Evolutionary conservation across 2,888 invertebrate genomes (phyloP).

Genomic region (Thysanoteuthis rhombus): DNA sequence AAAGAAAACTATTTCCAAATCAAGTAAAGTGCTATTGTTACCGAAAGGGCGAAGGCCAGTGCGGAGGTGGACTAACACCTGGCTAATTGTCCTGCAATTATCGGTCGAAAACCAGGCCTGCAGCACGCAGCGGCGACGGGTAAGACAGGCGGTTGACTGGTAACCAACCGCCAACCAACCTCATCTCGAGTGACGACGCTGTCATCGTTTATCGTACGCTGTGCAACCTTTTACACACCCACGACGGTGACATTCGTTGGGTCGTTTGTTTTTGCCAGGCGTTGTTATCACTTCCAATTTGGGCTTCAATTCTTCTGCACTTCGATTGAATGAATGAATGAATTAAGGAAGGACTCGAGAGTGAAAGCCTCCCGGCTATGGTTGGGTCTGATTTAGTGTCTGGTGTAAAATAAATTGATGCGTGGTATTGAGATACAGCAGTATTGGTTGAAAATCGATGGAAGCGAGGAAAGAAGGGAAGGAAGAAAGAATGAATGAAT

Average conservation of each 20-base stretch:
- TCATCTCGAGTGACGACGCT: not conserved
- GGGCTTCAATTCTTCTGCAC: not conserved
- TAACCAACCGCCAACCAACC: not conserved
- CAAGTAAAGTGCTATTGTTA: not conserved
- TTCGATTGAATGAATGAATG: not conserved
- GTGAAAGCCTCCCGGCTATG: too few species aligned
- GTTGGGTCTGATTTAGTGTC: too few species aligned
- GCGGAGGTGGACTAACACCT: not conserved
- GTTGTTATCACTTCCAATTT: not conserved
- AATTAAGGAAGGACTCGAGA: not conserved
- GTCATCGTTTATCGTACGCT: not conserved
- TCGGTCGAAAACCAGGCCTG: slow-evolving; percentile 12
- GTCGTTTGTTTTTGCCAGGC: not conserved
- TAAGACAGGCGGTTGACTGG: not conserved
- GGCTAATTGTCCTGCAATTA: not conserved
- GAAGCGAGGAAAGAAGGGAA: not conserved
- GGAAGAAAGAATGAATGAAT: not conserved
- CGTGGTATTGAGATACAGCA: not conserved
- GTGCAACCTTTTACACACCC: not conserved
- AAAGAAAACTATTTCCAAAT: not conserved
- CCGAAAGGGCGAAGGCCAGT: not conserved
- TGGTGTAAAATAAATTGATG: not conserved
- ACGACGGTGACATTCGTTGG: not conserved
- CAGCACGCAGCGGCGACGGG: slow-evolving; percentile 12
- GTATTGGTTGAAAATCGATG: too few species aligned